These are phyloP conservation scores for Rhipidura dahli DNA, from an alignment of 2,113 vertebrate species.

Conservation along the genomic window DNA sequence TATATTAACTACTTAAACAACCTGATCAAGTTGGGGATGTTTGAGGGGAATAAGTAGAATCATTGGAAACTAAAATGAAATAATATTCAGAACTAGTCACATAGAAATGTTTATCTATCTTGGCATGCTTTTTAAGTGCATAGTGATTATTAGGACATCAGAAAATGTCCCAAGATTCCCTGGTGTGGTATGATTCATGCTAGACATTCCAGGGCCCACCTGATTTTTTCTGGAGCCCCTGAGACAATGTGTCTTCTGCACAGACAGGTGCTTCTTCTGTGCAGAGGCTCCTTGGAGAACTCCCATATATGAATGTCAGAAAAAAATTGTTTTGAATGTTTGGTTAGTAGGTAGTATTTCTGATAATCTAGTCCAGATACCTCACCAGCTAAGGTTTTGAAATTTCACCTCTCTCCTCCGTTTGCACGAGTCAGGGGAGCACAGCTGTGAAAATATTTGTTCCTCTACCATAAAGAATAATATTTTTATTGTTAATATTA, in stretches of 20 bases:
- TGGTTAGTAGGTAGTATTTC: background rate
- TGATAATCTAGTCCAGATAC: background rate
- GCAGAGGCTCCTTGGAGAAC: background rate
- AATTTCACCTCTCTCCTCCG: background rate
- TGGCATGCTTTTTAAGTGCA: background rate
- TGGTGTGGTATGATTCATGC: rapidly evolving
- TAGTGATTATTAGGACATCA: background rate
- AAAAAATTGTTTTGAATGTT: background rate
- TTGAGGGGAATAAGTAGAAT: background rate
- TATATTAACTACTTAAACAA: background rate
- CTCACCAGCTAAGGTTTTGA: background rate
- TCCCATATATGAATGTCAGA: background rate
- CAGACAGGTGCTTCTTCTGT: background rate
- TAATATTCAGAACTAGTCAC: background rate
- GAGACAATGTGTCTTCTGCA: background rate
- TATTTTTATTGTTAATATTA: background rate
- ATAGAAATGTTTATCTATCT: background rate
- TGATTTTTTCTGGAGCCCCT: background rate
- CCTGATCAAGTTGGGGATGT: background rate
- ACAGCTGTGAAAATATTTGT: background rate
- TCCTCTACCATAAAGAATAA: background rate
- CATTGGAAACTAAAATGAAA: background rate
- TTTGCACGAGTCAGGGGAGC: background rate
- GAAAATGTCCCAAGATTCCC: background rate
- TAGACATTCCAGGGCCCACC: background rate